These are phyloP conservation scores for Eupeodes luniger DNA, from an alignment of 2,888 invertebrate species.

Conservation along the genomic window DNA sequence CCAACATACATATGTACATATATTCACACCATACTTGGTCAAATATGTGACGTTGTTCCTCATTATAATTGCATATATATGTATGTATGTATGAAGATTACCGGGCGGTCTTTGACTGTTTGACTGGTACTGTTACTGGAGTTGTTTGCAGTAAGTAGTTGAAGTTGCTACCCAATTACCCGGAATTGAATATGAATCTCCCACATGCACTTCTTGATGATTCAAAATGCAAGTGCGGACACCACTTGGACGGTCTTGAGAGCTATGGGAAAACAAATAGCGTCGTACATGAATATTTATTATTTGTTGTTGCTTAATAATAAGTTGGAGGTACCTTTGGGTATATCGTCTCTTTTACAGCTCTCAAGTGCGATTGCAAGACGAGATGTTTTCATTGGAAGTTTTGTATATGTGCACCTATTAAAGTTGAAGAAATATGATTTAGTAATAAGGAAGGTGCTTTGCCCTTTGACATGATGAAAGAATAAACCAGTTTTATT, in stretches of 20 bases:
- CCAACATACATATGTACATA: too few relatives aligned
- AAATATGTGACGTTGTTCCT: constrained; percentile 3
- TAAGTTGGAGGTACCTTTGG: too few relatives aligned
- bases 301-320: not conserved
- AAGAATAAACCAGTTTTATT: not conserved
- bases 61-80: not conserved
- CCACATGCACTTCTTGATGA: constrained; percentile 50
- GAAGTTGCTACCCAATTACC: constrained; percentile 52
- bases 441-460: constrained; percentile 49
- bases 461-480: constrained; percentile 53
- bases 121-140: constrained; percentile 38
- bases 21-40: too few relatives aligned
- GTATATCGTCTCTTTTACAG: constrained; percentile 18
- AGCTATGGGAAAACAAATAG: constrained; percentile 45
- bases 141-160: too few relatives aligned
- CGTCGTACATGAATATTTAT: constrained; percentile 3
- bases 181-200: constrained; percentile 74
- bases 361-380: constrained; percentile 54
- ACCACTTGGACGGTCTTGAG: constrained; percentile 32
- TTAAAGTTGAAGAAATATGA: constrained; percentile 42
- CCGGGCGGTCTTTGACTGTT: constrained; percentile 73
- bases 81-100: constrained; percentile 13
- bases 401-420: constrained; percentile 1
- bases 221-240: constrained; percentile 56
- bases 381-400: constrained; percentile 55